Evolutionary conservation across 2,888 invertebrate genomes (phyloP).

Genomic region (Panzeria rudis): DNA sequence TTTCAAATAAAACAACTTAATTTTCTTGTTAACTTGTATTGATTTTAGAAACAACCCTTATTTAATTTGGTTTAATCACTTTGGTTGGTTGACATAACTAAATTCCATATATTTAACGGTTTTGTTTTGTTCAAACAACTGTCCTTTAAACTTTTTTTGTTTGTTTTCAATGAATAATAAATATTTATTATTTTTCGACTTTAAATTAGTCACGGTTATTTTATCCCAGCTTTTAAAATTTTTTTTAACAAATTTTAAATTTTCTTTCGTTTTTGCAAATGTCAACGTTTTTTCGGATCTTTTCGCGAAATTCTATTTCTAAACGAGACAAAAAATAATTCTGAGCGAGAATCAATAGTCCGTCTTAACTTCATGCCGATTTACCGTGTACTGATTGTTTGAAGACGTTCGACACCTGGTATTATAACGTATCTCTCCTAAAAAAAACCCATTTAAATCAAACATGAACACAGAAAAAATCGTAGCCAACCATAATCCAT

Average conservation of each 20-base stretch:
- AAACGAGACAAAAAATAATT: constrained; percentile 31
- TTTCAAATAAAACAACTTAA: constrained; percentile 10
- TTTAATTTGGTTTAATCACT: constrained; percentile 44
- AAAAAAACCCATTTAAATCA: constrained; percentile 53
- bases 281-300: constrained; percentile 45
- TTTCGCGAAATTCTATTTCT: constrained; percentile 36
- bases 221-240: constrained; percentile 26
- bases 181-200: no score
- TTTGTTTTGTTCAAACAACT: constrained; percentile 14
- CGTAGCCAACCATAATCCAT: constrained; percentile 67
- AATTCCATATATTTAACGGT: constrained; percentile 1
- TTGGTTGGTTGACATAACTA: constrained; percentile 15
- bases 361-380: constrained; percentile 82
- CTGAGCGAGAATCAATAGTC: constrained; percentile 13
- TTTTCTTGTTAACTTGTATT: background rate
- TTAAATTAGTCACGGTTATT: constrained; percentile 45
- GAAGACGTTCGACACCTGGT: constrained; percentile 81
- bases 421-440: constrained; percentile 79
- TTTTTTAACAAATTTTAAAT: constrained; percentile 10
- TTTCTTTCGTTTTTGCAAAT: constrained; percentile 21
- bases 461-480: constrained; percentile 56
- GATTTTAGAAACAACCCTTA: background rate
- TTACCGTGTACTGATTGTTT: constrained; percentile 82
- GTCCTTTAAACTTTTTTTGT: constrained; percentile 6
- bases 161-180: no score